These are phyloP conservation scores for Malacosoma neustria DNA, from an alignment of 2,888 invertebrate genomes.

Conservation along the genomic window DNA sequence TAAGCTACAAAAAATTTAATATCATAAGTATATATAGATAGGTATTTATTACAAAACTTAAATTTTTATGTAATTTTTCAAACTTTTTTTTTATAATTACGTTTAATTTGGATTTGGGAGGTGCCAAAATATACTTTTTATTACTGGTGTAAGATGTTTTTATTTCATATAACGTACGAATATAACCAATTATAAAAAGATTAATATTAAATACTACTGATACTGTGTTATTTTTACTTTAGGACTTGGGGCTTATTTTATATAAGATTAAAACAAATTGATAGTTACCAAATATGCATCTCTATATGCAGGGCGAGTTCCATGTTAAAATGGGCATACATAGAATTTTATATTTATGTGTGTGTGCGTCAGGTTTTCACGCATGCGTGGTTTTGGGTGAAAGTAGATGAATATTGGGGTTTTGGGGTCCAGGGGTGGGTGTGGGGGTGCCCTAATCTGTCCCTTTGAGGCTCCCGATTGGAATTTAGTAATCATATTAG, in stretches of 20 bases:
- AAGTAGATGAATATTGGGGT: slow-evolving; percentile 70
- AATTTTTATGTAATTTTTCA: too few relatives aligned
- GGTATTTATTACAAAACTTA: slow-evolving; percentile 5
- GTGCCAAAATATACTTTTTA: too few relatives aligned
- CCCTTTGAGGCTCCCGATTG: slow-evolving; percentile 70
- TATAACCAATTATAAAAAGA: too few relatives aligned
- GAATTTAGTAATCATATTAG: slow-evolving; percentile 74
- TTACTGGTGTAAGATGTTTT: too few relatives aligned
- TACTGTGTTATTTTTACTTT: too few relatives aligned
- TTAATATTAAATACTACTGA: too few relatives aligned
- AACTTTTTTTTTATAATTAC: too few relatives aligned
- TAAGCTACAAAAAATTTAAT: too few relatives aligned
- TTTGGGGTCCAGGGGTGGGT: slow-evolving; percentile 44
- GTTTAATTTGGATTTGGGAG: too few relatives aligned
- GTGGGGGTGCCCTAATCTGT: slow-evolving; percentile 61
- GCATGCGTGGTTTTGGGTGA: slow-evolving; percentile 67
- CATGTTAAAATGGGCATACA: slow-evolving; percentile 43
- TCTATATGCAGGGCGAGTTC: slow-evolving; percentile 21
- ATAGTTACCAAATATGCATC: slow-evolving; percentile 3
- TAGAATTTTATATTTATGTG: slow-evolving; percentile 33
- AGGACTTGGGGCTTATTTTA: too few relatives aligned
- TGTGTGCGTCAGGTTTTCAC: slow-evolving; percentile 63
- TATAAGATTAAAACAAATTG: too few relatives aligned
- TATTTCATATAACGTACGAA: too few relatives aligned
- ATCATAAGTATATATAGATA: slow-evolving; percentile 8